Evolutionary conservation across 2,113 vertebrate genomes (phyloP).

Genomic region (Nesogale talazaci): DNA sequence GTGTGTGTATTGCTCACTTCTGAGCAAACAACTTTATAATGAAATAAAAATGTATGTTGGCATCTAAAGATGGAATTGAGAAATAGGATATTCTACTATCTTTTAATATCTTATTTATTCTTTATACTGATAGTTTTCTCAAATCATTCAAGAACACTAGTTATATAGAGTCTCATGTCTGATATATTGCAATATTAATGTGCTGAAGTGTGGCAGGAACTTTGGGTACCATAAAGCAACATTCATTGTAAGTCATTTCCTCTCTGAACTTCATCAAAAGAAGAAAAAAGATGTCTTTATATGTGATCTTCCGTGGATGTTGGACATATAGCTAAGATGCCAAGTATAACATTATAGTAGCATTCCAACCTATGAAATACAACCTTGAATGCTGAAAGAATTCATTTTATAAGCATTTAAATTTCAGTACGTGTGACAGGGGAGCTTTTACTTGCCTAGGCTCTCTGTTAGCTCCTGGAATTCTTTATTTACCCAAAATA

Average conservation of each 20-base stretch:
- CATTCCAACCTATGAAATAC: not conserved
- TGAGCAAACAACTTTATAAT: not conserved
- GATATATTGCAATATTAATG: not conserved
- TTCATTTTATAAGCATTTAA: not conserved
- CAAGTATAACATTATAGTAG: not conserved
- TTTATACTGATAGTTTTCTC: conserved; percentile 36
- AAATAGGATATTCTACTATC: not conserved
- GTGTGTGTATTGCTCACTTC: not conserved
- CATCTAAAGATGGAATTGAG: not conserved
- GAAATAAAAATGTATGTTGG: not conserved
- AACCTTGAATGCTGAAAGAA: not conserved
- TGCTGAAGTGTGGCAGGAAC: not conserved
- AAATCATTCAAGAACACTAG: not conserved
- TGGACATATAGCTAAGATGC: not conserved
- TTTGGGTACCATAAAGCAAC: not conserved
- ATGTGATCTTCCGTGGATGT: not conserved
- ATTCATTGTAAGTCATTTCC: not conserved
- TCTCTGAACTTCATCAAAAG: not conserved
- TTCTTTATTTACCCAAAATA: conserved; percentile 48
- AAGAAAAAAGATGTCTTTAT: not conserved
- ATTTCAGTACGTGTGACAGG: not conserved
- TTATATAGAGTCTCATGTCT: not conserved
- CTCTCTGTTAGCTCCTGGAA: conserved; percentile 16
- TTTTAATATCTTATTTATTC: not conserved
- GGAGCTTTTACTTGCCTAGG: conserved; percentile 12